Evolutionary conservation across 2,797 vertebrate species (phyloP).

Genomic region (Pangasius mekongensis): DNA sequence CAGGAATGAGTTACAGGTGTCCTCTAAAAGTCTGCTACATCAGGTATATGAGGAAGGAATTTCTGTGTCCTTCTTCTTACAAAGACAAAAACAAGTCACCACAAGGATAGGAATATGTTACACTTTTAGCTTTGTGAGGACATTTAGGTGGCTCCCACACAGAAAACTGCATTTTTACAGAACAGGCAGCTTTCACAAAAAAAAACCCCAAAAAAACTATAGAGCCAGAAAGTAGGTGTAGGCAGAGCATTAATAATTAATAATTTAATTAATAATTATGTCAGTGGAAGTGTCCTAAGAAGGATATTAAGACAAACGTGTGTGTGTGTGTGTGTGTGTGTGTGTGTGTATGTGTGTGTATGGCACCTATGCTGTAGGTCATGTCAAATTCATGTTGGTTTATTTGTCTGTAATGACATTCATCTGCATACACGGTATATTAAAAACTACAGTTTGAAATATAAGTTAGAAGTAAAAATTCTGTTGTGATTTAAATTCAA

Average conservation of each 20-base stretch:
- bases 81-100: conserved; percentile 1
- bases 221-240: background rate
- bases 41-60: conserved; percentile 44
- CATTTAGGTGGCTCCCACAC: background rate
- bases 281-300: background rate
- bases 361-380: conserved; percentile 65
- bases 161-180: background rate
- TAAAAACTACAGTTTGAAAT: background rate
- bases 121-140: background rate
- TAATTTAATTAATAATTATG: background rate
- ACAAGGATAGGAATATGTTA: background rate
- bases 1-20: conserved; percentile 73
- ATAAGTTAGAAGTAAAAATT: background rate
- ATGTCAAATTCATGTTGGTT: conserved; percentile 39
- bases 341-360: conserved; percentile 23
- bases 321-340: background rate
- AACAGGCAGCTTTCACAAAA: too few species aligned
- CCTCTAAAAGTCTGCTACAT: conserved; percentile 68
- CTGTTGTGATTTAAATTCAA: background rate
- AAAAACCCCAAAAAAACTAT: too few species aligned
- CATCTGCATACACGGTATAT: background rate
- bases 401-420: background rate
- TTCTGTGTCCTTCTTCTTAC: conserved; percentile 19
- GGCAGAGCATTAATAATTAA: background rate
- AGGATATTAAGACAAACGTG: background rate